A percentile compares a stretch with the other conserved stretches of the same genome.
Conservation (phyloP, 2,113 vertebrate genomes). For the Circaetus cinerascens region DNA sequence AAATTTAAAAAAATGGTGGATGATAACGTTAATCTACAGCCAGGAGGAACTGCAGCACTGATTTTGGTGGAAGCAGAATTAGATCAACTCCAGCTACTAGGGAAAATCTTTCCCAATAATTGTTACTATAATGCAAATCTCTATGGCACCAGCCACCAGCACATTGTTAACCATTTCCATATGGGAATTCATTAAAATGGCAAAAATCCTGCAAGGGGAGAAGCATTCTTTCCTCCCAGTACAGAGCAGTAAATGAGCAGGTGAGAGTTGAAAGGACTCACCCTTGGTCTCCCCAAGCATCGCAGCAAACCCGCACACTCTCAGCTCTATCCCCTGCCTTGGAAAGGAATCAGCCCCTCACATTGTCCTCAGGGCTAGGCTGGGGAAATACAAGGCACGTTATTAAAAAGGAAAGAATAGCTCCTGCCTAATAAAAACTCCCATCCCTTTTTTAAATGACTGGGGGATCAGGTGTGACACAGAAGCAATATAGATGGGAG, state of each 20-base stretch:
- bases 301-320: neutral
- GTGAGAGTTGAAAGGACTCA: neutral
- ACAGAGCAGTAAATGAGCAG: neutral
- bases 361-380: neutral
- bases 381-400: fast-evolving
- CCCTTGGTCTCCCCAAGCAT: neutral
- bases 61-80: neutral
- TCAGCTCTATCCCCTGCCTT: neutral
- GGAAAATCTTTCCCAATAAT: neutral
- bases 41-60: neutral
- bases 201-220: neutral
- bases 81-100: neutral
- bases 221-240: neutral
- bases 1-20: neutral
- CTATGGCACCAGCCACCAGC: neutral
- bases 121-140: neutral
- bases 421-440: neutral
- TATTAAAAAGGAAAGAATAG: neutral
- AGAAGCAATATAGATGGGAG: neutral
- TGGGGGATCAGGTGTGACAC: neutral
- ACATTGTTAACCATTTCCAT: neutral
- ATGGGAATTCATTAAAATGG: neutral
- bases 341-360: neutral
- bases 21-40: neutral
- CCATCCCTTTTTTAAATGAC: neutral